These are phyloP conservation scores for Paramuricea clavata DNA, from an alignment of 92 coral and sea anemone genomes.

Conservation along the genomic window DNA sequence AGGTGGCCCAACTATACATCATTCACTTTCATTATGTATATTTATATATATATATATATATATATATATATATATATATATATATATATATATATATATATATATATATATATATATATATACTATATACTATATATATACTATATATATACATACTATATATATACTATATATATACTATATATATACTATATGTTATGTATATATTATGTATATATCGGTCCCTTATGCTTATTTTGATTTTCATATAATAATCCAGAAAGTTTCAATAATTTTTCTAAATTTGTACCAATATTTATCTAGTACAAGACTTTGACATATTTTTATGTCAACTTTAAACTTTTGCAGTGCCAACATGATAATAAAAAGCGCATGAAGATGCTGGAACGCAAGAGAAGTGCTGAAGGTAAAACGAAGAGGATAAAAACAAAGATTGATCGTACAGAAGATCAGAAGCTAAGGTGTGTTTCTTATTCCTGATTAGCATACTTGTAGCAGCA, in stretches of 20 bases:
- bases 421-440: constrained; percentile 28
- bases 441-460: constrained; percentile 60
- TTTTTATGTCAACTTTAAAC: constrained; percentile 10
- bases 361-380: constrained; percentile 41
- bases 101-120: neutral
- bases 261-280: no score
- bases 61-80: no score
- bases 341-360: constrained; percentile 50
- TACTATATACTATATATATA: no score
- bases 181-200: no score
- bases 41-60: no score
- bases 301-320: neutral
- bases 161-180: no score
- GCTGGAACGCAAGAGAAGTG: constrained; percentile 21
- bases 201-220: neutral
- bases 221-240: no score
- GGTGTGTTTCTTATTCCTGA: constrained; percentile 14
- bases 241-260: no score
- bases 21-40: no score
- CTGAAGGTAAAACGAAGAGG: constrained; percentile 24
- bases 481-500: neutral
- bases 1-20: no score
- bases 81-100: no score
- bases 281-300: neutral
- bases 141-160: no score